Conservation (phyloP, 1,140 invertebrate genomes). For the Chionoecetes opilio region DNA sequence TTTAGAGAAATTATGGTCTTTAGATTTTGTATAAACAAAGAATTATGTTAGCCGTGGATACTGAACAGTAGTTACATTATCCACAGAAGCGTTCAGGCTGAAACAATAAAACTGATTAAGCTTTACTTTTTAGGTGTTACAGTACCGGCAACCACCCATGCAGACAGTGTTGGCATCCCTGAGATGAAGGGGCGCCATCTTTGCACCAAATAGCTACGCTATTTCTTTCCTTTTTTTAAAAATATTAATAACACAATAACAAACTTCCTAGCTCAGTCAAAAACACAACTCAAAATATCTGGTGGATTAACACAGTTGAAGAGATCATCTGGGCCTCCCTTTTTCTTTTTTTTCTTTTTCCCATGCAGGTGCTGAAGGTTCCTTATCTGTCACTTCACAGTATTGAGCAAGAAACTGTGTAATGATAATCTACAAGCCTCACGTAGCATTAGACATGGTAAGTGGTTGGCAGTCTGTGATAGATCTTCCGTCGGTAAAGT, state of each 20-base stretch:
- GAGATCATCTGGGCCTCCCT: constrained; percentile 34
- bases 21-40: background rate
- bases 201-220: constrained; percentile 73
- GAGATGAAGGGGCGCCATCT: constrained; percentile 72
- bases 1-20: background rate
- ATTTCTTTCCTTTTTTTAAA: constrained; percentile 32
- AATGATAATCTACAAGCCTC: background rate
- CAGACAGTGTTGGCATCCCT: constrained; percentile 57
- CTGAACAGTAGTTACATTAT: background rate
- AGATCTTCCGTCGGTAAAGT: constrained; percentile 17
- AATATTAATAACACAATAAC: constrained; percentile 48
- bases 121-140: constrained; percentile 35
- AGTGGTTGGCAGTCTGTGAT: constrained; percentile 15
- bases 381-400: background rate
- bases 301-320: constrained; percentile 65
- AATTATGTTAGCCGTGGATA: background rate
- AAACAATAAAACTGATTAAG: background rate
- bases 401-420: constrained; percentile 49
- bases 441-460: background rate
- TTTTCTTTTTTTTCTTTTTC: background rate
- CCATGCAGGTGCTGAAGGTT: background rate
- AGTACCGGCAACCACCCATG: constrained; percentile 49
- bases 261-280: constrained; percentile 25
- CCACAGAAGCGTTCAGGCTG: background rate
- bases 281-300: constrained; percentile 59